phyloP scores from a whole-genome alignment of 2,888 invertebrate species.

The Villa cingulata region DNA sequence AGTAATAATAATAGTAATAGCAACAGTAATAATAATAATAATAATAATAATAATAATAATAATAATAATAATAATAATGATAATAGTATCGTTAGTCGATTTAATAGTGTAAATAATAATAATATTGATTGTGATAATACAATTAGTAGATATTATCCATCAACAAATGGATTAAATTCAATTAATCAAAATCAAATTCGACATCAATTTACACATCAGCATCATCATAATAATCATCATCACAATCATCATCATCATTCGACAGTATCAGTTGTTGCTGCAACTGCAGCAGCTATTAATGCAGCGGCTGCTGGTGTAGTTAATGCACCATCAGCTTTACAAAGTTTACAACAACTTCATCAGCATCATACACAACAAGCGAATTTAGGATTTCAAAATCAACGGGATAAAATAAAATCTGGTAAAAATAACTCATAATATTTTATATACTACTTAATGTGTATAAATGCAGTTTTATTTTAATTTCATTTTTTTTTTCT shows the following conservation, averaged over 20 bases:
- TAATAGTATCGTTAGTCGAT: conserved; percentile 17
- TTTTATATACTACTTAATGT: too few species aligned
- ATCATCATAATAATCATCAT: too few species aligned
- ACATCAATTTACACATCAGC: conserved; percentile 16
- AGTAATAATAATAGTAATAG: conserved; percentile 15
- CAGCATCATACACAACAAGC: conserved; percentile 33
- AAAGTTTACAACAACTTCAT: conserved; percentile 34
- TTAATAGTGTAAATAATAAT: conserved; percentile 10
- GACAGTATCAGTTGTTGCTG: conserved; percentile 11
- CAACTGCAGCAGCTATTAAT: conserved; percentile 19
- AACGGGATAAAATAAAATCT: conserved; percentile 26
- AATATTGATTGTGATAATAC: not conserved
- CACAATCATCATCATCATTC: not conserved
- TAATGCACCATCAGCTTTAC: conserved; percentile 30
- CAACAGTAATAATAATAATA: conserved; percentile 15
- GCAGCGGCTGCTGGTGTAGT: conserved; percentile 22
- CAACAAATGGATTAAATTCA: not conserved
- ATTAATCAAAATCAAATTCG: conserved; percentile 5
- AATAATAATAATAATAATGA: conserved; percentile 16
- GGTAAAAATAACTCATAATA: conserved; percentile 6
- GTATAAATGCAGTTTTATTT: too few species aligned
- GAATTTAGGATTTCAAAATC: conserved; percentile 23
- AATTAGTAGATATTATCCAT: too few species aligned
- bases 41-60: conserved; percentile 24
- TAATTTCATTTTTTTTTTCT: not conserved